Evolutionary conservation across 2,113 vertebrate genomes (phyloP).

Genomic region (Ochotona princeps): DNA sequence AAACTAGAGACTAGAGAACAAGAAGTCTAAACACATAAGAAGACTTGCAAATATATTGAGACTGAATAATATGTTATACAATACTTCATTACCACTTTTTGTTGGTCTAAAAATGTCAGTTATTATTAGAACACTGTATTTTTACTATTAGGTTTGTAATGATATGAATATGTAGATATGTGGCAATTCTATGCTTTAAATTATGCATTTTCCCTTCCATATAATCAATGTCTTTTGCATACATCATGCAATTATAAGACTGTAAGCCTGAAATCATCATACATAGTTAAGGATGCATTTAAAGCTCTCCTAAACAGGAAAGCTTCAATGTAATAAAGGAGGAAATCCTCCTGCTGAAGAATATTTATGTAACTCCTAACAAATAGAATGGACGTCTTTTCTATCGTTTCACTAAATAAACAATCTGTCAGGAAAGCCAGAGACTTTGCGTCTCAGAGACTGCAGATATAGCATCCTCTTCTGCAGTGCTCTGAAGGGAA

Average conservation of each 20-base stretch:
- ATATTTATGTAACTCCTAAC: constrained; percentile 65
- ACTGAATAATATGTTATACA: not conserved
- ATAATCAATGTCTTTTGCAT: not conserved
- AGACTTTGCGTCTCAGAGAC: not conserved
- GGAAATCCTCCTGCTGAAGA: constrained; percentile 61
- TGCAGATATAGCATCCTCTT: constrained; percentile 39
- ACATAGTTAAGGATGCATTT: not conserved
- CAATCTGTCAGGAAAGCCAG: constrained; percentile 47
- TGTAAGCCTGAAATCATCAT: not conserved
- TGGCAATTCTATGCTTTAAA: not conserved
- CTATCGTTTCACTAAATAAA: constrained; percentile 70
- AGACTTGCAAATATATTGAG: not conserved
- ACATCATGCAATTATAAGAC: not conserved
- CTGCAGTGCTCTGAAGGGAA: constrained; percentile 57
- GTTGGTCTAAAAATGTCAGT: not conserved
- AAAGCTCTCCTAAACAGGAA: constrained; percentile 44
- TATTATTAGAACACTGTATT: not conserved
- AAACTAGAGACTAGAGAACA: too few relatives aligned
- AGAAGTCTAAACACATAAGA: not conserved
- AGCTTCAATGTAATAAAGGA: constrained; percentile 50
- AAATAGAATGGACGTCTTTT: constrained; percentile 33
- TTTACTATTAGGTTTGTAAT: not conserved
- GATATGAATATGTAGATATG: not conserved
- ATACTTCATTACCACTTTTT: not conserved
- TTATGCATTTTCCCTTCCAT: not conserved